Evolutionary conservation across 2,797 vertebrate species (phyloP).

Genomic region (Spea hammondii): DNA sequence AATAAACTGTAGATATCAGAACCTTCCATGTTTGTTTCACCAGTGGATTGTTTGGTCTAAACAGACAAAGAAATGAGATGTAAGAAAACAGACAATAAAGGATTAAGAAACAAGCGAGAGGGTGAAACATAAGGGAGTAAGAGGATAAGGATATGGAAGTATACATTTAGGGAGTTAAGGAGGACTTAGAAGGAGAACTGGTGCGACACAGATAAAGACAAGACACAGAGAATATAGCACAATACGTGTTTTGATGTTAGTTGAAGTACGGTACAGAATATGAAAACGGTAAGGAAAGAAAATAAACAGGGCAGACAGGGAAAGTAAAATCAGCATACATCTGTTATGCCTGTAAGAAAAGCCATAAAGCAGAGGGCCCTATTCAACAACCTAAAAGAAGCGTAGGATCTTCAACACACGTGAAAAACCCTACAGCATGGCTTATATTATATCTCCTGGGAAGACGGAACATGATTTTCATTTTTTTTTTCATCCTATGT

Average conservation of each 20-base stretch:
- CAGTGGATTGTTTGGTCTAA: constrained; percentile 83
- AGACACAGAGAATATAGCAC: constrained; percentile 1
- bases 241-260: constrained; percentile 18
- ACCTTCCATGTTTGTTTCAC: constrained; percentile 82
- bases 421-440: no score
- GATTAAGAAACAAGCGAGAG: constrained; percentile 53
- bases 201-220: background rate
- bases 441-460: no score
- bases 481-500: no score
- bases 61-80: constrained; percentile 73
- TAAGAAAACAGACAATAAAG: constrained; percentile 59
- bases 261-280: constrained; percentile 17
- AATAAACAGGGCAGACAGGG: constrained; percentile 15
- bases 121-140: constrained; percentile 6
- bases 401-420: background rate
- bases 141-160: constrained; percentile 53
- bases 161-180: constrained; percentile 3
- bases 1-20: constrained; percentile 79
- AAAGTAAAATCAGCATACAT: constrained; percentile 66
- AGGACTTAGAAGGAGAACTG: constrained; percentile 54
- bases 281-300: constrained; percentile 56
- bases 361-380: constrained; percentile 61
- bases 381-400: constrained; percentile 40
- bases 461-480: no score
- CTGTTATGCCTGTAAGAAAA: constrained; percentile 61